Conservation (phyloP, 2,113 vertebrate genomes). For the Cavia porcellus region DNA sequence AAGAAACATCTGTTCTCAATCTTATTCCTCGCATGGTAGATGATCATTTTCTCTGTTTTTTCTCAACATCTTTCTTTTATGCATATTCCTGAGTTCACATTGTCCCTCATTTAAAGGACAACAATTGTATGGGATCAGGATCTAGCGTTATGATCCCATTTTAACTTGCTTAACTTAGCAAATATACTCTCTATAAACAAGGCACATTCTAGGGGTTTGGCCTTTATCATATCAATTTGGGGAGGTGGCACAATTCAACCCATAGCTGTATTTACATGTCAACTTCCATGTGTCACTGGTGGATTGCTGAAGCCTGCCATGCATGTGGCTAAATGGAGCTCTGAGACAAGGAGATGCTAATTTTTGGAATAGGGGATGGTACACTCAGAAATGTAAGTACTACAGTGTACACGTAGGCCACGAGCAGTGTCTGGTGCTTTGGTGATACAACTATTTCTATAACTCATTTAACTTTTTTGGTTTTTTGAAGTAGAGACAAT, state of each 20-base stretch:
- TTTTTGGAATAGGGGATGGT: neutral
- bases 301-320: neutral
- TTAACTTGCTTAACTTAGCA: neutral
- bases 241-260: neutral
- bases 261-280: neutral
- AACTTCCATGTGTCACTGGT: neutral
- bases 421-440: constrained; percentile 1
- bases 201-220: neutral
- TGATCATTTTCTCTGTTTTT: neutral
- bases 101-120: neutral
- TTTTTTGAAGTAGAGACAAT: neutral
- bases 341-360: neutral
- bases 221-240: neutral
- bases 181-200: neutral
- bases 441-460: neutral
- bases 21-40: neutral
- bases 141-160: neutral
- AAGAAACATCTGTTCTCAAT: neutral
- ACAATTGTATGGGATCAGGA: neutral
- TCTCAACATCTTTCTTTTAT: neutral
- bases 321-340: neutral
- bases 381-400: neutral
- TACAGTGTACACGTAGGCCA: neutral
- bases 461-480: neutral
- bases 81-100: neutral